phyloP scores from a whole-genome alignment of 2,888 invertebrate genomes.

The Elmis aenea region DNA sequence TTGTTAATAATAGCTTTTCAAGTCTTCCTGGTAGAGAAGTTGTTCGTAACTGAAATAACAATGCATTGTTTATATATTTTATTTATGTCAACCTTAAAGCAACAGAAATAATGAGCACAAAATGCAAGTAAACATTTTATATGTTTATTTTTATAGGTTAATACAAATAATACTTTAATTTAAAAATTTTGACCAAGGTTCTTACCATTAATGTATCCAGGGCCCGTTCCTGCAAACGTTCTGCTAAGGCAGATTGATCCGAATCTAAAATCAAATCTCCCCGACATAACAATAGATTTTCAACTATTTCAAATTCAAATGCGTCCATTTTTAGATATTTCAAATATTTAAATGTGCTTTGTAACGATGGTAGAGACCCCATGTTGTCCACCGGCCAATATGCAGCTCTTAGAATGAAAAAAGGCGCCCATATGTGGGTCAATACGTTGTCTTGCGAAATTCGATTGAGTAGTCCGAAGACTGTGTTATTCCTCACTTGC shows the following conservation, averaged over 20 bases:
- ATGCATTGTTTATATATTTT: slow-evolving; percentile 4
- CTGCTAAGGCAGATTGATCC: slow-evolving; percentile 27
- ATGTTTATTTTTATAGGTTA: no score
- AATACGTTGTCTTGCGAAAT: slow-evolving; percentile 54
- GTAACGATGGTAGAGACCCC: slow-evolving; percentile 36
- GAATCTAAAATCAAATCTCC: slow-evolving; percentile 35
- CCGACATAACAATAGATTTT: slow-evolving; percentile 39
- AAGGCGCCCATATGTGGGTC: slow-evolving; percentile 54
- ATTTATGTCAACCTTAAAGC: no score
- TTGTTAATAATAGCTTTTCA: slow-evolving; percentile 31
- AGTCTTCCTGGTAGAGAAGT: slow-evolving; percentile 30
- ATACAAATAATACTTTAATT: no score
- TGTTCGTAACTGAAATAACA: slow-evolving; percentile 23
- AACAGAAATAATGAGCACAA: no score
- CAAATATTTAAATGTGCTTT: slow-evolving; percentile 27
- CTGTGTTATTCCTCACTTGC: slow-evolving; percentile 52
- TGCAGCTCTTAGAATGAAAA: slow-evolving; percentile 55
- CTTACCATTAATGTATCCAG: slow-evolving; percentile 24
- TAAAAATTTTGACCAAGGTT: no score
- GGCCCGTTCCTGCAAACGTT: slow-evolving; percentile 20
- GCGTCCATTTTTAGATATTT: slow-evolving; percentile 30
- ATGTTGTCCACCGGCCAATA: slow-evolving; percentile 53
- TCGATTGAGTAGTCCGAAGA: slow-evolving; percentile 49
- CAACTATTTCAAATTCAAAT: slow-evolving; percentile 35
- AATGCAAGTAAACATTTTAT: no score